Evolutionary conservation across 2,888 invertebrate genomes (phyloP).

Genomic region (Leucozona laternaria): DNA sequence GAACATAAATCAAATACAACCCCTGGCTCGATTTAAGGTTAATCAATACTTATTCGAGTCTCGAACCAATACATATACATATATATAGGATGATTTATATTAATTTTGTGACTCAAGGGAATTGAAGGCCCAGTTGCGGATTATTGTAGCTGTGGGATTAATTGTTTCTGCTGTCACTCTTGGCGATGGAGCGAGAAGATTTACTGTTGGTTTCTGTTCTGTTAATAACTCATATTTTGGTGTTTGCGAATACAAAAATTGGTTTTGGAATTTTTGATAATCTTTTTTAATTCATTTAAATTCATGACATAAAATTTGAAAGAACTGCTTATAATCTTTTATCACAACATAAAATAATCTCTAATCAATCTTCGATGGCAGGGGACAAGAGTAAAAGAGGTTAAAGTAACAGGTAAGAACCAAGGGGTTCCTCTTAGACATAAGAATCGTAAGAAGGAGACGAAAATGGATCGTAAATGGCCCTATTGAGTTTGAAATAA

Average conservation of each 20-base stretch:
- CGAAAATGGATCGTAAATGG: too few species aligned
- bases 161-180: conserved; percentile 19
- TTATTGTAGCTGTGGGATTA: not conserved
- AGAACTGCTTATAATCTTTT: not conserved
- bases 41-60: conserved; percentile 53
- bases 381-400: too few species aligned
- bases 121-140: not conserved
- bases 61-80: not conserved
- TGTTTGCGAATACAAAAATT: not conserved
- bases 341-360: not conserved
- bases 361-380: not conserved
- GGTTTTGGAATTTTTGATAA: conserved; percentile 4
- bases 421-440: too few species aligned
- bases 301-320: not conserved
- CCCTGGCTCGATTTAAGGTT: conserved; percentile 49
- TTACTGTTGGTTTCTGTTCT: conserved; percentile 13
- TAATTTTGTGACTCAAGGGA: not conserved
- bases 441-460: too few species aligned
- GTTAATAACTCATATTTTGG: conserved; percentile 13
- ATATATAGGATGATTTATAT: not conserved
- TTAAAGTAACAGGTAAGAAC: too few species aligned
- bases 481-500: too few species aligned
- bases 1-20: conserved; percentile 65
- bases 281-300: not conserved
- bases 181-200: conserved; percentile 12